A percentile compares a stretch with the other conserved stretches of the same genome.
Evolutionary conservation across 2,888 invertebrate genomes (phyloP).

Genomic region (Marronus borbonicus): DNA sequence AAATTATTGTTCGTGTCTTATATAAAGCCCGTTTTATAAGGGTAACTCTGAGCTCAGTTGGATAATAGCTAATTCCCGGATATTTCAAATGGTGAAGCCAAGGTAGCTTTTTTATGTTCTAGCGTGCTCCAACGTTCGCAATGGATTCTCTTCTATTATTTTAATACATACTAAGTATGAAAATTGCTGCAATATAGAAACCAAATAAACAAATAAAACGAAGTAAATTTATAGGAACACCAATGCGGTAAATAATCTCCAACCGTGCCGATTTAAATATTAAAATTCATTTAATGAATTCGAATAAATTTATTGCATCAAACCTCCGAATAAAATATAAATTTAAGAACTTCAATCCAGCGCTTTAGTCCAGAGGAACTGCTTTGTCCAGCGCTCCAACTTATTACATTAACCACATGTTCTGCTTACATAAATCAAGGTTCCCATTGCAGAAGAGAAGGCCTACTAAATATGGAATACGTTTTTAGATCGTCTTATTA

Average conservation of each 20-base stretch:
- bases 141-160: too few relatives aligned
- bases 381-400: not conserved
- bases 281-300: not conserved
- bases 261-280: not conserved
- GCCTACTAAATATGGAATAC: slow-evolving; percentile 45
- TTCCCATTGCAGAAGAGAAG: slow-evolving; percentile 35
- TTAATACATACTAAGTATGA: too few relatives aligned
- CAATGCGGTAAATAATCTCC: not conserved
- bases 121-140: too few relatives aligned
- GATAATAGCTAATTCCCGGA: slow-evolving; percentile 1
- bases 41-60: not conserved
- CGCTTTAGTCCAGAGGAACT: not conserved
- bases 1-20: slow-evolving; percentile 23
- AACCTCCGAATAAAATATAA: not conserved
- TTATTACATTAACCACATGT: slow-evolving; percentile 31
- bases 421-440: slow-evolving; percentile 37
- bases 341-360: not conserved
- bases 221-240: not conserved
- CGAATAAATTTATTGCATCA: slow-evolving; percentile 6
- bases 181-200: not conserved
- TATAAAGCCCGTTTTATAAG: slow-evolving; percentile 7
- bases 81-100: not conserved
- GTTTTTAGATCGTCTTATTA: slow-evolving; percentile 39
- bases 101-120: not conserved
- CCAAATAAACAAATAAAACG: not conserved